Evolutionary conservation across 2,888 invertebrate species (phyloP), one percentile per base, ranked within the genome.

Genomic region (Drosophila anomelani): DNA sequence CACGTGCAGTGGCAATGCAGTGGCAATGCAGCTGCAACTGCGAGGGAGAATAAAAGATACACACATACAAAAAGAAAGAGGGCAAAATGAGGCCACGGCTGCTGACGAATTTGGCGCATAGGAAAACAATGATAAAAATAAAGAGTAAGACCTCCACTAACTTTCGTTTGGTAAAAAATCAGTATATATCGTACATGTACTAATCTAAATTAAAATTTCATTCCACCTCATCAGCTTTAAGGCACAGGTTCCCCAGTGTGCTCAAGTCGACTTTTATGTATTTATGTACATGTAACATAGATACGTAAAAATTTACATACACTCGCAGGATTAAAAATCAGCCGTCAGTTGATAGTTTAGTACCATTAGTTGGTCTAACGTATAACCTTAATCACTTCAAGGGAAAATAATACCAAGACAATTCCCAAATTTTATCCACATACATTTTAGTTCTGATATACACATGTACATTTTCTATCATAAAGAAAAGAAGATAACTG

Each of bases 61-160:
- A 26, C 15, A 13, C 32, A 62, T 20, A 36, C 17, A 23, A 12
- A 17, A 32, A 43, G 26, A 13, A 41, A 20, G 63, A 55, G 60
- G 47, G 41, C 58, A 46, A 72, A 89, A 81, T 86, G 78, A 78
- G 85, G 87, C 90, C 89, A 84, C 73, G 85, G 72, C 66, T 75
- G 75, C 69, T 74, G 72, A 66, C 69, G 75, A 88, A 87, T 80
- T 70, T 84, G 74, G 83, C 84, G 55, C 89, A 63, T 74, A 34
- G 34, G 34, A 51, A 51, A 34, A 34, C 64, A 68, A 47, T 53
- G 75, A 53, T 36, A 36, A 53, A 23, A 13, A 53, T 41, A 69
- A 63, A 38, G 32, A 64, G 20, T 36, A 59, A 59, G 44, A 61
- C 15, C 55, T 39, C 12, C 44, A 20, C 34, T 32, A 78, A 82